A percentile compares a stretch with the other conserved stretches of the same genome.
Conservation (phyloP, 53 echinoderm and acorn worm genomes). For the Glandiceps talaboti region DNA sequence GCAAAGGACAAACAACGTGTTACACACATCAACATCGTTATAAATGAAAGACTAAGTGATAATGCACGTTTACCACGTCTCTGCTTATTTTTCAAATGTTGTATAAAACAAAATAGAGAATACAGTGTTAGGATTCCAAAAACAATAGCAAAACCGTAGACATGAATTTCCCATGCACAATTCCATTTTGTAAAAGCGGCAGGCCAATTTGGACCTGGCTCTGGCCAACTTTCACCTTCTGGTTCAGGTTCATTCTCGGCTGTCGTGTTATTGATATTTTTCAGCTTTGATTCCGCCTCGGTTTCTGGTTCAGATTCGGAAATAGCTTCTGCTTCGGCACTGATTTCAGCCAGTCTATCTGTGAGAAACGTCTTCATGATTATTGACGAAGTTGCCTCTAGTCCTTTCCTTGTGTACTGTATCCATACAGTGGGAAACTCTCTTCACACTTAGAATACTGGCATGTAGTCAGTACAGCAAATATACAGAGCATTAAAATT, state of each 20-base stretch:
- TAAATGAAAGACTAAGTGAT: conserved; percentile 19
- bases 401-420: too few species aligned
- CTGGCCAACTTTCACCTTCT: conserved; percentile 69
- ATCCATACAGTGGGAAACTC: too few species aligned
- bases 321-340: conserved; percentile 1
- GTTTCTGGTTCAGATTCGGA: conserved; percentile 15
- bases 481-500: too few species aligned
- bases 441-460: too few species aligned
- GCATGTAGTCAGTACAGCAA: too few species aligned
- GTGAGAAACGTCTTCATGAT: too few species aligned
- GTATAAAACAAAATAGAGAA: conserved; percentile 20
- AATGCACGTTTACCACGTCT: neutral
- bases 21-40: conserved; percentile 35
- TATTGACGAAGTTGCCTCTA: too few species aligned
- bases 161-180: conserved; percentile 42
- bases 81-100: neutral
- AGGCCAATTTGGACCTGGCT: conserved; percentile 85
- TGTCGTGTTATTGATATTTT: neutral
- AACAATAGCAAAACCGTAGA: conserved; percentile 36
- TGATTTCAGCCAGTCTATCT: too few species aligned
- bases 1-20: conserved; percentile 59
- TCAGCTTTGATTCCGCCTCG: conserved; percentile 8
- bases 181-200: conserved; percentile 19
- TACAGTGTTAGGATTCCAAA: conserved; percentile 40
- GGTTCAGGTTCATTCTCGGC: conserved; percentile 22